Evolutionary conservation across 2,888 invertebrate genomes (phyloP).

Genomic region (Rotaria sp.): DNA sequence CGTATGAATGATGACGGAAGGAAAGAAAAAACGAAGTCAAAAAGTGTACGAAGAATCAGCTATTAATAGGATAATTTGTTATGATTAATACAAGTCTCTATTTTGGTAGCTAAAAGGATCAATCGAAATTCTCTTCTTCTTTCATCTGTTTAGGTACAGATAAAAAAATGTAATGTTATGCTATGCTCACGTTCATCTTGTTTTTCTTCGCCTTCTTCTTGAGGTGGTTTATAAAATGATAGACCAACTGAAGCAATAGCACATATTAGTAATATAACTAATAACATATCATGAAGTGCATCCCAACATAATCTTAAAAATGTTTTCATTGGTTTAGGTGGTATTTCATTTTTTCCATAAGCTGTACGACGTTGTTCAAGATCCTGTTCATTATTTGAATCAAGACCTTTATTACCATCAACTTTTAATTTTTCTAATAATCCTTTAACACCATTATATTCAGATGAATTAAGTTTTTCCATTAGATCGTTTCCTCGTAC

Average conservation of each 20-base stretch:
- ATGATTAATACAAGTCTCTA: background rate
- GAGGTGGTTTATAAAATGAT: conserved; percentile 31
- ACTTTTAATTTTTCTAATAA: conserved; percentile 27
- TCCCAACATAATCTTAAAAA: conserved; percentile 94
- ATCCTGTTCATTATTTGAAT: conserved; percentile 30
- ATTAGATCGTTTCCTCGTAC: conserved; percentile 18
- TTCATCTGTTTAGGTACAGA: too few species aligned
- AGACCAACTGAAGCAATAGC: conserved; percentile 57
- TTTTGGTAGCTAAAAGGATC: background rate
- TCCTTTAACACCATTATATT: conserved; percentile 26
- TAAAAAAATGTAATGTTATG: background rate
- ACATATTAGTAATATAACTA: too few species aligned
- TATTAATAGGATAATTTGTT: background rate
- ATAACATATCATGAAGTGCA: too few species aligned
- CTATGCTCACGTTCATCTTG: background rate
- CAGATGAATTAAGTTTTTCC: background rate
- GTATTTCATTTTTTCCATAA: conserved; percentile 82
- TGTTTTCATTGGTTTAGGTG: conserved; percentile 93
- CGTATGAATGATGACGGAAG: background rate
- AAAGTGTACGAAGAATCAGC: too few species aligned
- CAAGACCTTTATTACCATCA: too few species aligned
- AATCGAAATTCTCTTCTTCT: too few species aligned
- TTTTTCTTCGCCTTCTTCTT: background rate
- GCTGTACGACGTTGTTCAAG: conserved; percentile 8
- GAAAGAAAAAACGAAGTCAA: background rate